Evolutionary conservation across 2,888 invertebrate genomes (phyloP).

Genomic region (Rosalia funebris): DNA sequence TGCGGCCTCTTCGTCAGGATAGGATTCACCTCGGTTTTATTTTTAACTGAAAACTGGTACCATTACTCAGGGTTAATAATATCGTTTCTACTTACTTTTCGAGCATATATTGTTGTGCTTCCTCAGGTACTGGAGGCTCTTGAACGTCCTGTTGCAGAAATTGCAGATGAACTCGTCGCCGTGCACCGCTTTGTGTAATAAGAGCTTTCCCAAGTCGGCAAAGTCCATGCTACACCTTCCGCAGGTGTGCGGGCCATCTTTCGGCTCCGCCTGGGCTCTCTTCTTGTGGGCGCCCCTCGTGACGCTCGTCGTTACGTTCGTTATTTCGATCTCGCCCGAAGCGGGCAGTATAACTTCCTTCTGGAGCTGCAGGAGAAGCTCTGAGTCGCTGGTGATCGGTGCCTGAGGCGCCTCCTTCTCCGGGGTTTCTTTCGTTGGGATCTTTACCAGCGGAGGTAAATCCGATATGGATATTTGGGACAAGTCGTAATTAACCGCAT

Average conservation of each 20-base stretch:
- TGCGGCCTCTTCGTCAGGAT: constrained; percentile 52
- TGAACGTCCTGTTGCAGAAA: constrained; percentile 49
- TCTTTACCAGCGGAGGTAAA: constrained; percentile 37
- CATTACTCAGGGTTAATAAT: background rate
- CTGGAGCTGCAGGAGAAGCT: constrained; percentile 32
- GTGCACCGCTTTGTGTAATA: constrained; percentile 42
- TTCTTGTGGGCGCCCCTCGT: constrained; percentile 9
- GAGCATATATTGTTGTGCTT: constrained; percentile 51
- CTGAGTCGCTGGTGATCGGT: constrained; percentile 19
- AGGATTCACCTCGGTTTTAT: constrained; percentile 23
- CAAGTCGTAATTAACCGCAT: constrained; percentile 42
- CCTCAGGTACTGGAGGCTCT: constrained; percentile 47
- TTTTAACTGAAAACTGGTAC: constrained; percentile 11
- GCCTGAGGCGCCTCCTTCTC: constrained; percentile 12
- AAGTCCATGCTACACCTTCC: constrained; percentile 42
- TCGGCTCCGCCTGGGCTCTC: background rate
- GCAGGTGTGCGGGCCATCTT: constrained; percentile 28
- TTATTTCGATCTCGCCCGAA: constrained; percentile 38
- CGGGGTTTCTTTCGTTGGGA: constrained; percentile 6
- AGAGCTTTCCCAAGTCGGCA: constrained; percentile 37
- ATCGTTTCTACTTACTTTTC: constrained; percentile 40
- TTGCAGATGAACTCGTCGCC: constrained; percentile 50
- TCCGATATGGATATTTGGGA: constrained; percentile 40
- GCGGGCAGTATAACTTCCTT: constrained; percentile 37
- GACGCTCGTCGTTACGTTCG: constrained; percentile 25